Base-by-base conservation (phyloP, 2,888 invertebrate genomes). In the Pelosia muscerda region DNA sequence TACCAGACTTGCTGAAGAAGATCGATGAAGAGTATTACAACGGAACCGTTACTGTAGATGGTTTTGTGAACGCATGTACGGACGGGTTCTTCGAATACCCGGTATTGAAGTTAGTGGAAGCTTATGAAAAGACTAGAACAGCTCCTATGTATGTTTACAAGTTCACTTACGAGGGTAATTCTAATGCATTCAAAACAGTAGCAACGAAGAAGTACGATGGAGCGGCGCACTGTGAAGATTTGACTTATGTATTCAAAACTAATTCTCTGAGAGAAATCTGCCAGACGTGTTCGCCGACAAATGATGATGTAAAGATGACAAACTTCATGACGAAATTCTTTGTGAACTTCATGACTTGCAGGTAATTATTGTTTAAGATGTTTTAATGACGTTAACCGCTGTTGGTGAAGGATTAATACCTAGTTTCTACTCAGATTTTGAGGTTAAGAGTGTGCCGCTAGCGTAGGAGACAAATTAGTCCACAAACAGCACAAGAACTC, bases 211-310 rank as follows among this genome's bases (percentile, higher is more conserved):
- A 89, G 1, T 89, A 93, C 55, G 86, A 88, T 0, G 96, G 96
- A 11, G 95, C 95, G 6, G 95, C 94, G n/a, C 96, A 96, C 72
- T 92, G 95, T 2, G 96, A 96, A 78, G 96, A 96, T 82, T 78
- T 96, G 82, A 95, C 95, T 0, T 96, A 95, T 73, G 79, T 96
- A 13, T 96, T 96, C 74, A 85, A 84, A 63, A 82, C 85, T 1
- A 92, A 91, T 76, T 87, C 89, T 2, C 76, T 88, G 65, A 68
- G 87, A 31, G 79, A 76, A 0, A 49, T 69, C 1, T 74, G 80
- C 11, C 66, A 71, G 1, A 78, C 84, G 19, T 72, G 70, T 19
- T 77, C 81, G 9, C 78, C 83, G 1, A 63, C 77, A 3, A 74
- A 49, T 13, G 70, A 72, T 4, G 90, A 92, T 66, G 79, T 83